These are phyloP conservation scores for Metopia argyrocephala DNA, from an alignment of 2,888 invertebrate genomes.

Conservation along the genomic window DNA sequence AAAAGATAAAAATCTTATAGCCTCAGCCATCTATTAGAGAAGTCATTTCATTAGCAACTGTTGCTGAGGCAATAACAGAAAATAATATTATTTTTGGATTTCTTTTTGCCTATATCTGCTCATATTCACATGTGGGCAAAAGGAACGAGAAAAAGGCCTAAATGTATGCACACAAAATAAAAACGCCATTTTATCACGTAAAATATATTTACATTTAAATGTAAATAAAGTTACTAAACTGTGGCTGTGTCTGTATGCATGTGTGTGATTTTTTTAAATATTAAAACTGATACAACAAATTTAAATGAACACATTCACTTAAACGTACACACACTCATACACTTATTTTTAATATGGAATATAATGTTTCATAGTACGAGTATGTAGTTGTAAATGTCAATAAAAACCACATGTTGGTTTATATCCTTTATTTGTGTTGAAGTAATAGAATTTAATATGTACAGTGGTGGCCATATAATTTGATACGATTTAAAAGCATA, in stretches of 20 bases:
- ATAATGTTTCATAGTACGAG: neutral
- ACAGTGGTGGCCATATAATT: too few relatives aligned
- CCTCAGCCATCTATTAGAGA: conserved; percentile 11
- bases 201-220: conserved; percentile 7
- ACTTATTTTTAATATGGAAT: neutral
- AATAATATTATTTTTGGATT: conserved; percentile 24
- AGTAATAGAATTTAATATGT: neutral
- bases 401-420: conserved; percentile 54
- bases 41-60: conserved; percentile 31
- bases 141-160: neutral
- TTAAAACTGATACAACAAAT: neutral
- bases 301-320: neutral
- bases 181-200: conserved; percentile 10
- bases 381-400: conserved; percentile 36
- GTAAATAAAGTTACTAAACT: conserved; percentile 22
- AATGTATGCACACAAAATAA: neutral
- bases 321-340: neutral
- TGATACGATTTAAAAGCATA: too few relatives aligned
- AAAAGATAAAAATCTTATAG: too few relatives aligned
- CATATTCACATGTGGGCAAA: neutral
- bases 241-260: too few relatives aligned
- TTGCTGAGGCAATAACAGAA: conserved; percentile 35
- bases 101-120: neutral
- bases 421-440: conserved; percentile 6
- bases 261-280: too few relatives aligned